Conservation (phyloP, 2,797 vertebrate species). For the Acrossocheilus fasciatus region DNA sequence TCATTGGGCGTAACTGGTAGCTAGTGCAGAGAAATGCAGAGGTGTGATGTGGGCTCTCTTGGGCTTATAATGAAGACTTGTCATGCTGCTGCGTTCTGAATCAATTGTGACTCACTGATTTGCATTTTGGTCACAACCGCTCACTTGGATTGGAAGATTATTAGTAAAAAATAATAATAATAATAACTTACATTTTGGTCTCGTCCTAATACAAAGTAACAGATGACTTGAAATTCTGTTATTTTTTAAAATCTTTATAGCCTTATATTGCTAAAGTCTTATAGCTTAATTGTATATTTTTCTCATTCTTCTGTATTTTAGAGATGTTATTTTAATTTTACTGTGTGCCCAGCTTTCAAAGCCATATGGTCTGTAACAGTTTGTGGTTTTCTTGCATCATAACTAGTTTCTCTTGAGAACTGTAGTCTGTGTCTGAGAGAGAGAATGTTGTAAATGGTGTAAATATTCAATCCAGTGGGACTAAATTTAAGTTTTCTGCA, state of each 20-base stretch:
- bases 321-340: background rate
- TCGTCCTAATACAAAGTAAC: background rate
- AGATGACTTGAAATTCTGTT: background rate
- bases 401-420: background rate
- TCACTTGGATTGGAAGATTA: background rate
- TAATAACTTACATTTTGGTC: background rate
- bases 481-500: background rate
- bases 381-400: background rate
- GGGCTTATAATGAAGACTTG: no score
- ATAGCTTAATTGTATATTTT: background rate
- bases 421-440: background rate
- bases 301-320: background rate
- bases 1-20: no score
- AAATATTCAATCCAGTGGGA: background rate
- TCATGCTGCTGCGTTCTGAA: background rate
- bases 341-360: background rate
- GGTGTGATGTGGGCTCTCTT: no score
- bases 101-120: background rate
- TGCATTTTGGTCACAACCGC: background rate
- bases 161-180: background rate
- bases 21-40: no score
- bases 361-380: background rate
- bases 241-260: background rate
- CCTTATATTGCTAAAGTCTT: background rate
- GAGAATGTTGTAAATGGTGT: constrained; percentile 1